Evolutionary conservation across 2,797 vertebrate genomes (phyloP).

Genomic region (Chaetophractus vellerosus): DNA sequence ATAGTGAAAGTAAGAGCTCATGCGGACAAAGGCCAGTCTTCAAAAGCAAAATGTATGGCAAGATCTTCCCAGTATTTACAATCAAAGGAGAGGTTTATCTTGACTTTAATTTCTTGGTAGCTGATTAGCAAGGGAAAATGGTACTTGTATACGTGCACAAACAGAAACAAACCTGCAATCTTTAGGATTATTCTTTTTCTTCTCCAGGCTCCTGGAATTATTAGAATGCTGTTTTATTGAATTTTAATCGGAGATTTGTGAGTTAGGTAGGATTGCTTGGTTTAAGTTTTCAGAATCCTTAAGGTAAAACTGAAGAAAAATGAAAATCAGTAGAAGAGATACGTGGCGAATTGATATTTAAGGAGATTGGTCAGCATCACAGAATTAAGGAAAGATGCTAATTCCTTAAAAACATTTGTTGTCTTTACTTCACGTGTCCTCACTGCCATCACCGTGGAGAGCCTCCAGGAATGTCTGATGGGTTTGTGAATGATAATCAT

Average conservation of each 20-base stretch:
- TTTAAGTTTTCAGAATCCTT: background rate
- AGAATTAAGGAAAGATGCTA: background rate
- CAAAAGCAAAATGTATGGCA: background rate
- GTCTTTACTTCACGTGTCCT: background rate
- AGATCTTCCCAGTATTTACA: background rate
- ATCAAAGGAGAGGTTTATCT: background rate
- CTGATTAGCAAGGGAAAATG: background rate
- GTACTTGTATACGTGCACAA: background rate
- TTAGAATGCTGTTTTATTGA: background rate
- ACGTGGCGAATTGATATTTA: background rate
- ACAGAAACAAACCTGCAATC: background rate
- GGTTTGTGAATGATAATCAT: background rate
- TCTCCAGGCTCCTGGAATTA: background rate
- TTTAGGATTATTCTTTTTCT: conserved; percentile 5
- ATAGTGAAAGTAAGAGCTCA: background rate
- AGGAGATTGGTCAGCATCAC: background rate
- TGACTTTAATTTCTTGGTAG: background rate
- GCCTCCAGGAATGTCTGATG: background rate
- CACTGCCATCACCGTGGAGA: background rate
- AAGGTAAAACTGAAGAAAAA: conserved; percentile 21
- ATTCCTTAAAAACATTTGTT: background rate
- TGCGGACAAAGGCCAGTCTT: background rate
- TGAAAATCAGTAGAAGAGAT: background rate
- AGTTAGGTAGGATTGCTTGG: background rate
- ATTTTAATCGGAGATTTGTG: background rate